Evolutionary conservation across 2,113 vertebrate genomes (phyloP).

Genomic region (Paraplagusia blochii): DNA sequence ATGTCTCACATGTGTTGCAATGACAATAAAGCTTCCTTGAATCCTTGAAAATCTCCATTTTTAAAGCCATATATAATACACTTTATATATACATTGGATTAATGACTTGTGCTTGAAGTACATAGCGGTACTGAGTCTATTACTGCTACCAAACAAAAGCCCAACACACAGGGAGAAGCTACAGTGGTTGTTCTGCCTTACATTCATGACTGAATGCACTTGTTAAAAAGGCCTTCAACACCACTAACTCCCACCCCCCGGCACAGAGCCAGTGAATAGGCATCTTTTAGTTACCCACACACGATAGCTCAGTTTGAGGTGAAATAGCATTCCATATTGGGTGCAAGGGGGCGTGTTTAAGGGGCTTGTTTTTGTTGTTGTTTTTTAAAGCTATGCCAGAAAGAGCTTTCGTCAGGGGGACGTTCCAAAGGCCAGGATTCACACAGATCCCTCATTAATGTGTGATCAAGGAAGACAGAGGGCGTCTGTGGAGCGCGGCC

Average conservation of each 20-base stretch:
- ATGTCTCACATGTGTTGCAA: too few species aligned
- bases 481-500: constrained; percentile 69
- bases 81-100: too few species aligned
- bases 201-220: constrained; percentile 25
- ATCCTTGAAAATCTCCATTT: too few species aligned
- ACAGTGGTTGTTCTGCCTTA: constrained; percentile 6
- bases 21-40: too few species aligned
- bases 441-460: constrained; percentile 73
- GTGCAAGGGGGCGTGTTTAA: constrained; percentile 39
- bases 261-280: constrained; percentile 48
- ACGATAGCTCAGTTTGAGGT: constrained; percentile 35
- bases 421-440: constrained; percentile 44
- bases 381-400: constrained; percentile 45
- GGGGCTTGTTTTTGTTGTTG: constrained; percentile 56
- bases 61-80: too few species aligned
- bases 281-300: constrained; percentile 52
- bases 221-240: constrained; percentile 18
- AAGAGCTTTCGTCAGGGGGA: constrained; percentile 54
- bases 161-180: constrained; percentile 6
- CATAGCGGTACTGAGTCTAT: constrained; percentile 1
- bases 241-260: too few species aligned
- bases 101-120: too few species aligned
- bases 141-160: not conserved
- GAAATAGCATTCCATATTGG: constrained; percentile 56
- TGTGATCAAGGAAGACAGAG: constrained; percentile 73